Evolutionary conservation across 2,113 vertebrate genomes (phyloP).

Genomic region (Mobula birostris): DNA sequence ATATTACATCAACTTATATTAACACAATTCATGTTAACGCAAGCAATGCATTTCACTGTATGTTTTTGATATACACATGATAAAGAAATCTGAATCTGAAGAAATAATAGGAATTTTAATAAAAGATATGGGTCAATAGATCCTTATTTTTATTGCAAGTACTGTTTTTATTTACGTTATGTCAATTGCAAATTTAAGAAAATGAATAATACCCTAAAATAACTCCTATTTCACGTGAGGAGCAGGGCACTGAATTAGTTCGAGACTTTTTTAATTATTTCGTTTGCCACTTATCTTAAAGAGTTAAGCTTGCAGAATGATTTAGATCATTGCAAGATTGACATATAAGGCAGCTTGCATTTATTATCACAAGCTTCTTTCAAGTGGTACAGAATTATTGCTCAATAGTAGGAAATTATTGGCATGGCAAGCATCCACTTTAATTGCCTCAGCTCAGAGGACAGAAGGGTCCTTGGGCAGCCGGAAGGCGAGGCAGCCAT

Average conservation of each 20-base stretch:
- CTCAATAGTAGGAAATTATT: not conserved
- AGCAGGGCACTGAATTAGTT: not conserved
- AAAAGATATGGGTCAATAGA: too few species aligned
- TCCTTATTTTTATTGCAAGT: too few species aligned
- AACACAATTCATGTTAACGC: too few species aligned
- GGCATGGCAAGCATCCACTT: not conserved
- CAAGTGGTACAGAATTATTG: not conserved
- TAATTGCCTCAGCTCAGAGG: not conserved
- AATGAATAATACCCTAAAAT: not conserved
- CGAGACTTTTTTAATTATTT: not conserved
- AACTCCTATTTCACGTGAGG: too few species aligned
- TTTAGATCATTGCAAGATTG: not conserved
- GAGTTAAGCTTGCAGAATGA: not conserved
- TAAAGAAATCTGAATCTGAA: too few species aligned
- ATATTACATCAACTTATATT: too few species aligned
- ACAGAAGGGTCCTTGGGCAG: not conserved
- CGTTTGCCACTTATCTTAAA: too few species aligned
- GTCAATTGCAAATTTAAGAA: not conserved
- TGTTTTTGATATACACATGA: too few species aligned
- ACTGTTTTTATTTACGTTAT: too few species aligned
- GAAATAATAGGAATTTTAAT: too few species aligned
- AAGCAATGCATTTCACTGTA: too few species aligned
- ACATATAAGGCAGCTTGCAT: not conserved
- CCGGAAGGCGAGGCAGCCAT: not conserved
- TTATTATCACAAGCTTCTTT: not conserved